phyloP scores from a whole-genome alignment of 1,140 invertebrate genomes.

The Drosophila baimaii region DNA sequence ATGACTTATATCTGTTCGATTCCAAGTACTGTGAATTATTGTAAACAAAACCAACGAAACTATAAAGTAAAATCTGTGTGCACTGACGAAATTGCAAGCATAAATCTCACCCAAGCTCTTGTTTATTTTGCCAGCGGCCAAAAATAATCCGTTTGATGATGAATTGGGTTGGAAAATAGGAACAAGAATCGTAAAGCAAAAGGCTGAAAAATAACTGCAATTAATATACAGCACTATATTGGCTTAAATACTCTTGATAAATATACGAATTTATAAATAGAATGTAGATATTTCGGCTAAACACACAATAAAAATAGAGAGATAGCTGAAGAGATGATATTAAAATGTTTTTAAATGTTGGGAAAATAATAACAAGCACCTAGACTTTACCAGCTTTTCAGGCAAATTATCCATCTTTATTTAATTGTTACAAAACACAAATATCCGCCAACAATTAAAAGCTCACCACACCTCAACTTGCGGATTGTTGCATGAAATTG shows the following conservation, averaged over 20 bases:
- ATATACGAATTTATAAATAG: constrained; percentile 19
- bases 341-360: not conserved
- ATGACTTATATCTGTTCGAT: constrained; percentile 22
- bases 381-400: not conserved
- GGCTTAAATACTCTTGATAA: constrained; percentile 25
- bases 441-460: constrained; percentile 26
- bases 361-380: constrained; percentile 1
- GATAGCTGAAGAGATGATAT: too few species aligned
- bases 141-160: constrained; percentile 50
- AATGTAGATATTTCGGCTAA: not conserved
- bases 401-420: constrained; percentile 7
- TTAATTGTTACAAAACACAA: constrained; percentile 13
- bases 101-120: constrained; percentile 32
- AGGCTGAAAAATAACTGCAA: constrained; percentile 34
- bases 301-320: not conserved
- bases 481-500: constrained; percentile 49
- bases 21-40: constrained; percentile 19
- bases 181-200: constrained; percentile 21
- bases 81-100: constrained; percentile 16
- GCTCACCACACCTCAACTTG: constrained; percentile 16
- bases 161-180: constrained; percentile 28
- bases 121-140: constrained; percentile 39
- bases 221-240: constrained; percentile 27
- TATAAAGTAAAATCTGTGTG: constrained; percentile 32
- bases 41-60: constrained; percentile 34